A percentile compares a stretch with the other conserved stretches of the same genome.
Conservation (phyloP, 1,140 invertebrate genomes). For the Paramacrobiotus metropolitanus region DNA sequence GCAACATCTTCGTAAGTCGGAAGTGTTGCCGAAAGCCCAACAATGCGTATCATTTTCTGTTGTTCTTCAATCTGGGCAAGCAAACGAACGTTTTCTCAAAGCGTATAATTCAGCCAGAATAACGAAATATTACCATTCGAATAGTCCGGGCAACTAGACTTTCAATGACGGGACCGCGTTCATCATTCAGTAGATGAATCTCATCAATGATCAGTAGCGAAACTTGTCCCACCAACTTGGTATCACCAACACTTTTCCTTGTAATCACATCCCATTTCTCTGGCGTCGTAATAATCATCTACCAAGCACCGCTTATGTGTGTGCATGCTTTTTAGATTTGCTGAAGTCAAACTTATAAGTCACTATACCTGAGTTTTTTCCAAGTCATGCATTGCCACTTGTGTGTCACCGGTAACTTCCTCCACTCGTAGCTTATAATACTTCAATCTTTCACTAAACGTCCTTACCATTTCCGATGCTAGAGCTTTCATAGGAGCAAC, state of each 20-base stretch:
- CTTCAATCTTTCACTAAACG: slow-evolving; percentile 57
- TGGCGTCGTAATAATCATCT: slow-evolving; percentile 89
- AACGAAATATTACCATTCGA: slow-evolving; percentile 35
- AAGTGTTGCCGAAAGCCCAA: slow-evolving; percentile 89
- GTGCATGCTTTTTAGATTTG: too few species aligned
- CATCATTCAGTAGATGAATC: slow-evolving; percentile 88
- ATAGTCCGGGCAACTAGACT: slow-evolving; percentile 83
- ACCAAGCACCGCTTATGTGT: slow-evolving; percentile 8
- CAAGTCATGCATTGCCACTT: slow-evolving; percentile 81
- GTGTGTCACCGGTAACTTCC: slow-evolving; percentile 95
- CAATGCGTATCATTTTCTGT: slow-evolving; percentile 87
- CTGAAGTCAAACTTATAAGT: too few species aligned
- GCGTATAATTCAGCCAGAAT: neutral
- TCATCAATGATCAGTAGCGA: slow-evolving; percentile 93
- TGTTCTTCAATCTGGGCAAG: slow-evolving; percentile 52
- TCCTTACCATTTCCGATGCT: slow-evolving; percentile 89
- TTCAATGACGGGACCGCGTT: slow-evolving; percentile 90
- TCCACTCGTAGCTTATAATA: slow-evolving; percentile 54
- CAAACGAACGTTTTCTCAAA: slow-evolving; percentile 1
- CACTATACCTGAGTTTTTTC: slow-evolving; percentile 58
- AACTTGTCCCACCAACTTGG: slow-evolving; percentile 65
- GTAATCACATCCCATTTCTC: slow-evolving; percentile 99
- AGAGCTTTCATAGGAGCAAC: slow-evolving; percentile 98
- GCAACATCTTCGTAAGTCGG: slow-evolving; percentile 96
- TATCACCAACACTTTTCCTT: slow-evolving; percentile 72